phyloP scores from a whole-genome alignment of 2,113 vertebrate genomes.

The Bubo bubo region DNA sequence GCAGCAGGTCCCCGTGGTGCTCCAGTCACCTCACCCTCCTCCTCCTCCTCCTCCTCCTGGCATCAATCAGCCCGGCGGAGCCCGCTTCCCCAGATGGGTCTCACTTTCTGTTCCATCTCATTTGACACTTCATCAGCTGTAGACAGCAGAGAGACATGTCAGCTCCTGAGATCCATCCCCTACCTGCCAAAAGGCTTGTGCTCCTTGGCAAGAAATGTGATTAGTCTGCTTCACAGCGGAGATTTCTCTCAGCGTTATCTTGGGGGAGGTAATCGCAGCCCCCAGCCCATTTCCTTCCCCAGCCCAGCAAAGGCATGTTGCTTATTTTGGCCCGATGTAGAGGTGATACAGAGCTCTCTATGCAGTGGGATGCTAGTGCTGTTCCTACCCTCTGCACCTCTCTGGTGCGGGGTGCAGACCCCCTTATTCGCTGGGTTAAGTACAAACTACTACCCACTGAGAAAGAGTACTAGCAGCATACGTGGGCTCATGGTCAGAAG shows the following conservation, averaged over 20 bases:
- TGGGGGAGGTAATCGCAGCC: background rate
- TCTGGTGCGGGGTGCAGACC: background rate
- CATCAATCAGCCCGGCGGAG: slow-evolving; percentile 8
- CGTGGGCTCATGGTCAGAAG: rapidly evolving
- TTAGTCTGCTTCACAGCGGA: background rate
- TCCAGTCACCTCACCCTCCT: background rate
- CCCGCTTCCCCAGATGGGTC: slow-evolving; percentile 43
- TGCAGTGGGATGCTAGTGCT: background rate
- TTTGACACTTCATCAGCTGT: slow-evolving; percentile 88
- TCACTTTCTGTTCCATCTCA: slow-evolving; percentile 81
- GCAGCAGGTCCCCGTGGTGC: background rate
- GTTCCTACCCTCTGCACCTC: background rate
- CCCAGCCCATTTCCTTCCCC: background rate
- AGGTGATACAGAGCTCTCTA: background rate
- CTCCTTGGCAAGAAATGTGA: slow-evolving; percentile 28
- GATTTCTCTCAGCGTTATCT: background rate
- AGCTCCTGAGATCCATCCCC: slow-evolving; percentile 71
- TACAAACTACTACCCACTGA: rapidly evolving
- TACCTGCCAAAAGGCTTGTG: slow-evolving; percentile 44
- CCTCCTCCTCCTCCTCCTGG: background rate
- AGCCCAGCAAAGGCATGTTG: background rate
- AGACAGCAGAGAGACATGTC: slow-evolving; percentile 78
- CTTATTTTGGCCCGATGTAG: background rate
- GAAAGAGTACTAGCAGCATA: background rate
- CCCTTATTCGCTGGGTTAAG: background rate